Evolutionary conservation across 2,113 vertebrate genomes (phyloP).

Genomic region (Vulpes ferrilata): DNA sequence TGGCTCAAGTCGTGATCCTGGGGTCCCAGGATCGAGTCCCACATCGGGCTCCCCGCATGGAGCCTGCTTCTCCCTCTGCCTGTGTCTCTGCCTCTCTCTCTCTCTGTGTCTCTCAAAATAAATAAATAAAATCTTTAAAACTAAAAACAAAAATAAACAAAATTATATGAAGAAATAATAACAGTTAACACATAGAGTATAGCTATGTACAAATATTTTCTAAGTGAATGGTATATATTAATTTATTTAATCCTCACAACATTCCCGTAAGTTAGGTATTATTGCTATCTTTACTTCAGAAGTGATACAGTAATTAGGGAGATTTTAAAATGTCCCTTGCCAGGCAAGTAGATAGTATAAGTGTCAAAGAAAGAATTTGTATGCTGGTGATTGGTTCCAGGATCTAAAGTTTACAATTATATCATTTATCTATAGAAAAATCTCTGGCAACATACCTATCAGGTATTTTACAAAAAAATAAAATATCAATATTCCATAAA

Average conservation of each 20-base stretch:
- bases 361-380: not conserved
- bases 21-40: no score
- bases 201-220: not conserved
- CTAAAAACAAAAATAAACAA: not conserved
- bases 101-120: no score
- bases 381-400: not conserved
- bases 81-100: no score
- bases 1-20: no score
- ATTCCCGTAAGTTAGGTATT: not conserved
- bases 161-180: not conserved
- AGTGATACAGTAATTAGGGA: not conserved
- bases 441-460: not conserved
- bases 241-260: not conserved
- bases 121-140: no score
- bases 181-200: not conserved
- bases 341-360: not conserved
- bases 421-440: slow-evolving; percentile 1
- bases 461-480: not conserved
- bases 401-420: not conserved
- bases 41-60: no score
- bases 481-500: not conserved
- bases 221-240: not conserved
- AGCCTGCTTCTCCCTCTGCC: no score
- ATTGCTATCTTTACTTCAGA: not conserved
- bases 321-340: not conserved